phyloP scores from a whole-genome alignment of 2,113 vertebrate genomes.

The Caretta caretta region DNA sequence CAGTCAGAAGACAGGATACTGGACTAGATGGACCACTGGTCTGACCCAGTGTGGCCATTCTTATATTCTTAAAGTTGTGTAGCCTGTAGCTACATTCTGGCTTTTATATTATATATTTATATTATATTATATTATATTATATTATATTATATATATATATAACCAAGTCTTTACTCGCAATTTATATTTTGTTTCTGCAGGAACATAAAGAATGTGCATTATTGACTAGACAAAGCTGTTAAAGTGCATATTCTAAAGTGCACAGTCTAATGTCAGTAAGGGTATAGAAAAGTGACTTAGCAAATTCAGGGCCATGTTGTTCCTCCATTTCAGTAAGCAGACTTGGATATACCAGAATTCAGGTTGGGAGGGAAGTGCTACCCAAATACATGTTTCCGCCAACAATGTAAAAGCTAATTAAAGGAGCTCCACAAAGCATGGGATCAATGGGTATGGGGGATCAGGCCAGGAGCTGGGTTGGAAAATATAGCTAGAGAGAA shows the following conservation, averaged over 20 bases:
- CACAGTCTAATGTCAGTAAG: neutral
- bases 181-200: conserved; percentile 73
- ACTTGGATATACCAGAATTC: neutral
- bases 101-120: neutral
- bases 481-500: neutral
- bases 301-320: rapidly evolving
- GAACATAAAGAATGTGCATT: conserved; percentile 58
- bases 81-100: conserved; percentile 6
- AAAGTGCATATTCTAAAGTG: conserved; percentile 16
- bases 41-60: too few species aligned
- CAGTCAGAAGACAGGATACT: too few species aligned
- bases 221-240: conserved; percentile 70
- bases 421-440: neutral
- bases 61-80: neutral
- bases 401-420: neutral
- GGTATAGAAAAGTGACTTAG: neutral
- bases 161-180: conserved; percentile 62
- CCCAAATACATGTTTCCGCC: rapidly evolving
- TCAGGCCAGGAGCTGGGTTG: neutral
- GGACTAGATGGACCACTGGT: too few species aligned
- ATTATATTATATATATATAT: conserved; percentile 46
- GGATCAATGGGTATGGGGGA: neutral
- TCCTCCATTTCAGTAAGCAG: neutral
- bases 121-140: too few species aligned
- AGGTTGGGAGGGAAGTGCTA: neutral